Percentiles rank a stretch among this genome's conserved stretches.
phyloP scores from a whole-genome alignment of 1,140 invertebrate species.

The Hypothenemus hampei region DNA sequence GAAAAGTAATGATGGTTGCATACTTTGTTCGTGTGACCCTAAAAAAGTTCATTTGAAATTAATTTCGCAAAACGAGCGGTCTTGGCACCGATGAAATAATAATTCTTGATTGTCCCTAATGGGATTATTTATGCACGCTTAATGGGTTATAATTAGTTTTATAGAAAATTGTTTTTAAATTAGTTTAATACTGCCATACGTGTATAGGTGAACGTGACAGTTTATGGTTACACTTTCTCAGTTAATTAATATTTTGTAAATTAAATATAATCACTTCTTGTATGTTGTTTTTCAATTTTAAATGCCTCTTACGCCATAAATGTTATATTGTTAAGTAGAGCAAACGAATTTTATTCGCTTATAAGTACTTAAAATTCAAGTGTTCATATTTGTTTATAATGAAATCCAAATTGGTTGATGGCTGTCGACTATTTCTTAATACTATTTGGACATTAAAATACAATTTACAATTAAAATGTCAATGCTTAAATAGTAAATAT shows the following conservation, averaged over 20 bases:
- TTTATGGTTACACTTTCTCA: background rate
- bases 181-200: background rate
- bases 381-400: background rate
- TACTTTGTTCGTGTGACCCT: constrained; percentile 16
- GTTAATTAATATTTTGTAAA: background rate
- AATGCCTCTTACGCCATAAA: background rate
- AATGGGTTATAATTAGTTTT: background rate
- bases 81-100: constrained; percentile 2
- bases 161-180: background rate
- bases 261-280: background rate
- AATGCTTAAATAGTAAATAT: no score
- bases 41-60: constrained; percentile 20
- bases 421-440: background rate
- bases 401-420: background rate
- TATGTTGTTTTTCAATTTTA: background rate
- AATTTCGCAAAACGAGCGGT: constrained; percentile 14
- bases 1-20: constrained; percentile 1
- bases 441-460: no score
- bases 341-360: background rate
- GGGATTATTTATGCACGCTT: background rate
- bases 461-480: no score
- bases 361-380: background rate
- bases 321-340: background rate
- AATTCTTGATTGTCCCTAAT: background rate
- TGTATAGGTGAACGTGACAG: background rate